These are phyloP conservation scores for Sorex araneus DNA, from an alignment of 2,113 vertebrate species.

Conservation along the genomic window DNA sequence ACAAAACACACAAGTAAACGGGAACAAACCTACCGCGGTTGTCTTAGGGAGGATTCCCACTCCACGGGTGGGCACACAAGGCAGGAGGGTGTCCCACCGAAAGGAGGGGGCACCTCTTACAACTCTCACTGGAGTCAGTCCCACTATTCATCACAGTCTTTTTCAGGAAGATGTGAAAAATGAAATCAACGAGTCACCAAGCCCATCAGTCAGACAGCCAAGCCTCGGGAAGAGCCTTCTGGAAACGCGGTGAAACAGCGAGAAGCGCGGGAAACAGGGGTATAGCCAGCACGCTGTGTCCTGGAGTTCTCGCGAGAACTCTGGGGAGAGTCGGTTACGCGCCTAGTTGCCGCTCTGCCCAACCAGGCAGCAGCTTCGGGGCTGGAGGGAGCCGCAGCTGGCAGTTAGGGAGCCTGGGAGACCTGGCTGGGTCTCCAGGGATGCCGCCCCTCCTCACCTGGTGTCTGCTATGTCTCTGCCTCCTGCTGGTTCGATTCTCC, in stretches of 20 bases:
- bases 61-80: not conserved
- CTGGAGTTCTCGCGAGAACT: not conserved
- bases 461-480: slow-evolving; percentile 24
- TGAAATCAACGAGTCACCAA: not conserved
- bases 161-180: not conserved
- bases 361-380: not conserved
- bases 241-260: rapidly evolving
- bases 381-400: not conserved
- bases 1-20: not conserved
- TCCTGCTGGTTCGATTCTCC: slow-evolving; percentile 21
- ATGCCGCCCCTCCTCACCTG: not conserved
- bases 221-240: too few species aligned
- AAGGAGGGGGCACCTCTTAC: not conserved
- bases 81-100: not conserved
- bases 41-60: not conserved
- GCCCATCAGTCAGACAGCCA: too few species aligned
- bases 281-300: rapidly evolving
- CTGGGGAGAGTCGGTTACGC: not conserved
- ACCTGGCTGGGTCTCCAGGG: not conserved
- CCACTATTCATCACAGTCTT: not conserved
- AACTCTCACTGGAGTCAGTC: not conserved
- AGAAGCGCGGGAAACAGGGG: rapidly evolving
- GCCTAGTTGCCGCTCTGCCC: not conserved
- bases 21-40: not conserved
- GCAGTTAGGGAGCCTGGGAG: not conserved